Conservation (phyloP, 2,797 vertebrate genomes). For the Phyllotis vaccarum region DNA sequence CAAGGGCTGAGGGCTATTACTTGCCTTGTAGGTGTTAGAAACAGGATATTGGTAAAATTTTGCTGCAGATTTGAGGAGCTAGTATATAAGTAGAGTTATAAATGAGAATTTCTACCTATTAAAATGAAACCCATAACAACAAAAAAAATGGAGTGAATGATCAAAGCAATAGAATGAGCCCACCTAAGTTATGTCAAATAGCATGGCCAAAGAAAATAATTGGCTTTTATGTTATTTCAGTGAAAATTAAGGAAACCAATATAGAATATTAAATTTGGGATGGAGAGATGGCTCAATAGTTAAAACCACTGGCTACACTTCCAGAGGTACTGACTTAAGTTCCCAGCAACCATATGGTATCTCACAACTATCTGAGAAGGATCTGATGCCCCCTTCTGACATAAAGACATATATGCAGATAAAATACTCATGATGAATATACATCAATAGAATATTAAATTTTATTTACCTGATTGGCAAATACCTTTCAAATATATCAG, state of each 20-base stretch:
- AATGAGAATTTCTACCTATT: background rate
- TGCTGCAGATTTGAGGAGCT: background rate
- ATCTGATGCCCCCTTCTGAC: no score
- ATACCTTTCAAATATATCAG: background rate
- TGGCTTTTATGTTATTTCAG: background rate
- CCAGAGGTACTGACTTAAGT: no score
- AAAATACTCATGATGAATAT: no score
- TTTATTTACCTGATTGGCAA: slow-evolving; percentile 22
- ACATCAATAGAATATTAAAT: background rate
- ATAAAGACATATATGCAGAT: no score
- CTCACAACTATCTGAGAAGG: no score
- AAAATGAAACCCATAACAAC: background rate
- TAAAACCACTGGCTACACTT: no score
- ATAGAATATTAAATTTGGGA: background rate
- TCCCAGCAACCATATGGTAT: no score
- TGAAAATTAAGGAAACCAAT: slow-evolving; percentile 13
- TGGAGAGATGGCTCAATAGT: no score
- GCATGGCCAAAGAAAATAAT: background rate
- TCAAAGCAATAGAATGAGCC: background rate
- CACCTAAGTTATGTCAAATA: background rate
- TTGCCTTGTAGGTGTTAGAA: background rate
- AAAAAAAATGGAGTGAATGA: background rate
- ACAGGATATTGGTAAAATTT: background rate
- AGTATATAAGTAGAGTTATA: background rate
- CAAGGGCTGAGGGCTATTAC: background rate